Base-by-base conservation (phyloP, 2,888 invertebrate genomes). In the Andrena fulva region DNA sequence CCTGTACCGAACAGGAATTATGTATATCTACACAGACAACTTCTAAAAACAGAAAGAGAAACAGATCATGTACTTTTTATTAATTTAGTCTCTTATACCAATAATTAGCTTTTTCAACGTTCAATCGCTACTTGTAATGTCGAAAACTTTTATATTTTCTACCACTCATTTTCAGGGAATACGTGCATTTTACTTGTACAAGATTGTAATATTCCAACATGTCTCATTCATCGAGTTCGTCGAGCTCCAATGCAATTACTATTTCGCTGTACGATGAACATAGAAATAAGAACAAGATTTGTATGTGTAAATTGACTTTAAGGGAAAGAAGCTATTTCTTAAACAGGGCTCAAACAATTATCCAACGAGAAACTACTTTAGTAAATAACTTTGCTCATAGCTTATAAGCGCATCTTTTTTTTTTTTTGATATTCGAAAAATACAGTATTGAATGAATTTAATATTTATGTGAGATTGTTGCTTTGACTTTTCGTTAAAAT, bases 381-480 rank as follows among this genome's bases (percentile, higher is more conserved):
- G 16, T 20, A 33, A 31, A 33, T 66, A 10, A 68, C 27, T 50
- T 56, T 54, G 54, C 63, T 72, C 31, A 50, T 78, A 78, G 48
- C 50, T 68, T 35, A 27, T 78, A 78, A 78, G 72, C 42, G 42
- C 42, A 42, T 16, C 20, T 29, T 29, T 29, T 42, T 35, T 8
- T 42, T 63, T 62, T 67, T 74, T 67, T 67, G 12, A 78, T 67
- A 56, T 78, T 80, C 56, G 29, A 63, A 78, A 80, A 63, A 63
- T 63, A 68, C 63, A 80, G 72, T 80, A 78, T 78, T 78, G 68
- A 80, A 80, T 72, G 63, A 80, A 68, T 63, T 29, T 77, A 80
- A 77, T 78, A 78, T 80, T 80, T 82, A 75, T 80, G 71, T 12
- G 63, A 69, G 29, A 80, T 64, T 66, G 29, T 35, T 66, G 75